phyloP scores from a whole-genome alignment of 2,113 vertebrate species.

The Pseudorectes ferrugineus region DNA sequence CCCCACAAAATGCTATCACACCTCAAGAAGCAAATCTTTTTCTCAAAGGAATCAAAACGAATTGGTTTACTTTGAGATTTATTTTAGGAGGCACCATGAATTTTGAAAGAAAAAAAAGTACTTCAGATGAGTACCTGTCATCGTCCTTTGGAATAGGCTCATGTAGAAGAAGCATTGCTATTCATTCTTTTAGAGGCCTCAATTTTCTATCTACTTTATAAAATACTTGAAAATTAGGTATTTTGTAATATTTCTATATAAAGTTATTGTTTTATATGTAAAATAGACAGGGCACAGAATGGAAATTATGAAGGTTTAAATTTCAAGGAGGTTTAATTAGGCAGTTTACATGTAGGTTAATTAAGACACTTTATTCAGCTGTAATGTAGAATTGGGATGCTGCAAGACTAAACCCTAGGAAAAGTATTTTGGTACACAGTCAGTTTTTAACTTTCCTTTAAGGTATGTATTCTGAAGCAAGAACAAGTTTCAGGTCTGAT shows the following conservation, averaged over 20 bases:
- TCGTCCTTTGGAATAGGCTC: neutral
- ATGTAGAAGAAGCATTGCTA: neutral
- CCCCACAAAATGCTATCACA: neutral
- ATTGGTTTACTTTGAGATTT: neutral
- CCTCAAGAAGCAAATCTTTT: neutral
- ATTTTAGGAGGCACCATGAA: neutral
- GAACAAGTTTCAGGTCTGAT: neutral
- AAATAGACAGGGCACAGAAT: rapidly evolving
- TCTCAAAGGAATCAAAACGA: neutral
- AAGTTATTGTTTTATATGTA: neutral
- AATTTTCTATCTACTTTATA: neutral
- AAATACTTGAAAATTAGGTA: neutral
- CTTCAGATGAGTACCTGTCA: neutral
- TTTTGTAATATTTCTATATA: neutral
- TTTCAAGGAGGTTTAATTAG: neutral
- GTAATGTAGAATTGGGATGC: neutral
- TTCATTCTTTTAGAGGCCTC: neutral
- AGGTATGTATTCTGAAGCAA: neutral
- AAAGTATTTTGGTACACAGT: neutral
- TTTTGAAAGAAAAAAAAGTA: neutral
- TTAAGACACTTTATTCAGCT: neutral
- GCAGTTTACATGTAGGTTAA: neutral
- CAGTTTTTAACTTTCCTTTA: neutral
- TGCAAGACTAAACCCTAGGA: neutral
- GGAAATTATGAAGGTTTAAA: neutral